Conservation (phyloP, 2,113 vertebrate species). For the Passerina amoena region DNA sequence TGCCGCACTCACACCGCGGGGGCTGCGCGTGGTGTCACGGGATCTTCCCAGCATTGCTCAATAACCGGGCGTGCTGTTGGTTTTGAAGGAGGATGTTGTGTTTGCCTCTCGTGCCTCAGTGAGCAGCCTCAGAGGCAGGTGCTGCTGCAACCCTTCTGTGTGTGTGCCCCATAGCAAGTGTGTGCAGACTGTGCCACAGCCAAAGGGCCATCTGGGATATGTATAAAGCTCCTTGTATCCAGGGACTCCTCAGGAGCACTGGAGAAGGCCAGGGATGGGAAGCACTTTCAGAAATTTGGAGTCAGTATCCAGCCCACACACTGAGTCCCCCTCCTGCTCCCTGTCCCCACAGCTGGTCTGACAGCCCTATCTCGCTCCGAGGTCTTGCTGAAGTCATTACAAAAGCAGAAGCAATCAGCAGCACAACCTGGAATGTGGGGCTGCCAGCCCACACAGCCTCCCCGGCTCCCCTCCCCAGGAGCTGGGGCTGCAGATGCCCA, state of each 20-base stretch:
- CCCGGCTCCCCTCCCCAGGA: not conserved
- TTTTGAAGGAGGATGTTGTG: not conserved
- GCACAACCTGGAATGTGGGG: accelerated
- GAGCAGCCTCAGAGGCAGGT: not conserved
- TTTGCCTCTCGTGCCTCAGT: not conserved
- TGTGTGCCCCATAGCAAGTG: not conserved
- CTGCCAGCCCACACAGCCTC: not conserved
- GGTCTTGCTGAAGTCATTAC: not conserved
- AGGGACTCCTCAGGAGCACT: not conserved
- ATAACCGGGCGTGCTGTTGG: not conserved
- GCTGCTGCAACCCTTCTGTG: not conserved
- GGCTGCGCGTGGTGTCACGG: accelerated
- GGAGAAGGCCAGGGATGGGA: not conserved
- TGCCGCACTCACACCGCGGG: not conserved
- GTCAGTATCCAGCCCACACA: not conserved
- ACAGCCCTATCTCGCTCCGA: not conserved
- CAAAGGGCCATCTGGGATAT: not conserved
- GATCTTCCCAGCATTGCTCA: not conserved
- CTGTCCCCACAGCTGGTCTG: not conserved
- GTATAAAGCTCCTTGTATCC: not conserved
- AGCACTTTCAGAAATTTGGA: not conserved
- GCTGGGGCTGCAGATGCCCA: not conserved
- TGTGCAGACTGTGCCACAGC: not conserved
- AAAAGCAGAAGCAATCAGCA: not conserved
- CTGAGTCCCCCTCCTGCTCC: not conserved